A percentile compares a stretch with the other conserved stretches of the same genome.
These are phyloP conservation scores for Lipophrys pholis DNA, from an alignment of 2,113 vertebrate genomes.

Conservation along the genomic window DNA sequence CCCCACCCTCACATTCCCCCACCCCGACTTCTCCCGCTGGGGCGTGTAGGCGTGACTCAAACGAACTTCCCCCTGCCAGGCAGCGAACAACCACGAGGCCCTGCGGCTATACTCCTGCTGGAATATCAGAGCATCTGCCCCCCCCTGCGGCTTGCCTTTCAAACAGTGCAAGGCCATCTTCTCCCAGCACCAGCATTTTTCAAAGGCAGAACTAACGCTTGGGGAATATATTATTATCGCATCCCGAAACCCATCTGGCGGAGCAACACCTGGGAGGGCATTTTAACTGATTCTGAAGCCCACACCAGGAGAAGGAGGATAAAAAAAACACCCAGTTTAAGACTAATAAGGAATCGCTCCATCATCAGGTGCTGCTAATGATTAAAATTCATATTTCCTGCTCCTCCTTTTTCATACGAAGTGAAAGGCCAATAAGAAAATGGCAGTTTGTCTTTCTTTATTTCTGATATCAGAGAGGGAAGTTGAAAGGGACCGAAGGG, in stretches of 20 bases:
- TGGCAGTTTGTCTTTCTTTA: neutral
- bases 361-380: conserved; percentile 35
- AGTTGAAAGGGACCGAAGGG: conserved; percentile 43
- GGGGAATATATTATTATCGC: conserved; percentile 70
- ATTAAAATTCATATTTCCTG: conserved; percentile 38
- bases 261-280: conserved; percentile 69
- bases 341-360: conserved; percentile 23
- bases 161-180: conserved; percentile 66
- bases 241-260: conserved; percentile 58
- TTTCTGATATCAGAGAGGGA: conserved; percentile 50
- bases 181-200: conserved; percentile 63
- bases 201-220: conserved; percentile 63
- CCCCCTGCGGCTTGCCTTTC: conserved; percentile 67
- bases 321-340: neutral
- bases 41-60: conserved; percentile 63
- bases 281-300: conserved; percentile 35
- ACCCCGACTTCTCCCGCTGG: conserved; percentile 44
- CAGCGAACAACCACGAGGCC: conserved; percentile 56
- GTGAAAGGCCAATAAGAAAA: conserved; percentile 43
- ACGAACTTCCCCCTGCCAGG: conserved; percentile 48
- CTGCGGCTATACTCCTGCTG: conserved; percentile 63
- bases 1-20: no score
- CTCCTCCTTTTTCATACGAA: conserved; percentile 7
- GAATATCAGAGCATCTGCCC: conserved; percentile 72
- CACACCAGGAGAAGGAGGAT: conserved; percentile 15